Evolutionary conservation across 2,113 vertebrate species (phyloP).

Genomic region (Coregonus clupeaformis): DNA sequence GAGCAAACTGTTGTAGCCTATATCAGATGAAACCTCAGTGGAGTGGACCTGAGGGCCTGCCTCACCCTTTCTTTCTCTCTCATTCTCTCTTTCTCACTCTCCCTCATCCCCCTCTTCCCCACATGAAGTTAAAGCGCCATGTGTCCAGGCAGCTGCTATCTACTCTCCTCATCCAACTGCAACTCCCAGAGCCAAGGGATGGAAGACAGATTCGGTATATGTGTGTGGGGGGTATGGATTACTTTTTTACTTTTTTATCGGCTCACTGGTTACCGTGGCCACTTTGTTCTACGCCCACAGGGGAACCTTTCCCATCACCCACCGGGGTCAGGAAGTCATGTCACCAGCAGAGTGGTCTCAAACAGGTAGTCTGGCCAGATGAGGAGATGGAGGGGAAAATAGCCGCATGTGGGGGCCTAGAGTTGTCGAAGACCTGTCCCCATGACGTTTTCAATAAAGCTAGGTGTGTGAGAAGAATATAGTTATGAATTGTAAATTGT

Average conservation of each 20-base stretch:
- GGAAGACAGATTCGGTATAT: slow-evolving; percentile 49
- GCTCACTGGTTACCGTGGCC: slow-evolving; percentile 43
- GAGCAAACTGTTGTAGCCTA: background rate
- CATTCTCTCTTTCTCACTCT: slow-evolving; percentile 19
- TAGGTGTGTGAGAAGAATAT: background rate
- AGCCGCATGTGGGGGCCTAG: no score
- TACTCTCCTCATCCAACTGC: slow-evolving; percentile 48
- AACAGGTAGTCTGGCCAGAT: background rate
- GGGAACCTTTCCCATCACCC: slow-evolving; percentile 23
- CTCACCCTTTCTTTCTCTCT: slow-evolving; percentile 38
- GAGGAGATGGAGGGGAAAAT: background rate
- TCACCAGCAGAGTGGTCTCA: background rate
- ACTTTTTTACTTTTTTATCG: no score
- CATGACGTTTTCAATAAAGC: background rate
- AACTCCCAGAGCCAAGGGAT: slow-evolving; percentile 54
- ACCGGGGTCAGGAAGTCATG: slow-evolving; percentile 9
- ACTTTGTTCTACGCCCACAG: slow-evolving; percentile 43
- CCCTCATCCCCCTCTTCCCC: slow-evolving; percentile 21
- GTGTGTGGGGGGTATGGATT: no score
- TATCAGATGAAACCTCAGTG: background rate
- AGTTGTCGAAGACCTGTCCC: background rate
- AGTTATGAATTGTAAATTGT: background rate
- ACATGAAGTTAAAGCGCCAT: slow-evolving; percentile 65
- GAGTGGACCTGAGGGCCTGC: background rate
- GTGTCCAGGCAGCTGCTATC: slow-evolving; percentile 64